Evolutionary conservation across 2,888 invertebrate species (phyloP).

Genomic region (Erebia palarica): DNA sequence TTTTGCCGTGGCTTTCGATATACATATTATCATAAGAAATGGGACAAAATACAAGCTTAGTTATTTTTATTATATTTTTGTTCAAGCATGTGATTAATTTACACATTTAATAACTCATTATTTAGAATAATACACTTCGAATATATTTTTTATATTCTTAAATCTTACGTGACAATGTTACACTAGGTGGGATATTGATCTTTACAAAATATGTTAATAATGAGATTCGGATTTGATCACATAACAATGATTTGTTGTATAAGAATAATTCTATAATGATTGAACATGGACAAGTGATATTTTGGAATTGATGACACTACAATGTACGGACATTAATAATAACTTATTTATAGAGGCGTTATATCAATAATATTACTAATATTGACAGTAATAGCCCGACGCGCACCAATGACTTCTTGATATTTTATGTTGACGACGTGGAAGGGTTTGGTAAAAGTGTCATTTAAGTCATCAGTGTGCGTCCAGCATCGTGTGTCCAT

Average conservation of each 20-base stretch:
- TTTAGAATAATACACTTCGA: slow-evolving; percentile 34
- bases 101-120: slow-evolving; percentile 29
- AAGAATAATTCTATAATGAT: slow-evolving; percentile 10
- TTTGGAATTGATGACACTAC: slow-evolving; percentile 29
- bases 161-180: slow-evolving; percentile 72
- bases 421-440: not conserved
- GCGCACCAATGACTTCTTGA: slow-evolving; percentile 21
- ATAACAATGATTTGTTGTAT: slow-evolving; percentile 23
- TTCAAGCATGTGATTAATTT: slow-evolving; percentile 33
- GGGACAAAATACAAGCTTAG: not conserved
- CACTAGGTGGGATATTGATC: slow-evolving; percentile 73
- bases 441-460: not conserved
- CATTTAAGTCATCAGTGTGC: slow-evolving; percentile 18
- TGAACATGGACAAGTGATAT: slow-evolving; percentile 31
- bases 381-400: slow-evolving; percentile 26
- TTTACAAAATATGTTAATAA: slow-evolving; percentile 44
- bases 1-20: not conserved
- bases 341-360: slow-evolving; percentile 24
- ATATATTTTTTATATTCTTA: slow-evolving; percentile 45
- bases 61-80: slow-evolving; percentile 16
- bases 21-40: not conserved
- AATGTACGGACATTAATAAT: slow-evolving; percentile 27
- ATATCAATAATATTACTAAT: slow-evolving; percentile 28
- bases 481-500: slow-evolving; percentile 58
- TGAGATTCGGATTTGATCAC: slow-evolving; percentile 34